phyloP scores from a whole-genome alignment of 2,888 invertebrate species.

The Lochmaea capreae region DNA sequence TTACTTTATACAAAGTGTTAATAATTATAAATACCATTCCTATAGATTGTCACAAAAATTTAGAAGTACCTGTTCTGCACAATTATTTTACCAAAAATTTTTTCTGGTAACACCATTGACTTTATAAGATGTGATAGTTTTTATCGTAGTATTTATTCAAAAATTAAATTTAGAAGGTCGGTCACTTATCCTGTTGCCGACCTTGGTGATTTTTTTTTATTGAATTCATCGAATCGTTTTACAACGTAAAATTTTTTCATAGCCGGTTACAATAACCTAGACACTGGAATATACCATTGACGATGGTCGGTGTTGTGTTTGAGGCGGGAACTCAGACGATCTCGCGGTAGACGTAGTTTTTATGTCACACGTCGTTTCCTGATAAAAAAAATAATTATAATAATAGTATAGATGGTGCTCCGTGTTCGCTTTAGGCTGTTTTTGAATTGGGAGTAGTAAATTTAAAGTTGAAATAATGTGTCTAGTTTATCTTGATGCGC shows the following conservation, averaged over 20 bases:
- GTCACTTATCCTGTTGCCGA: slow-evolving; percentile 15
- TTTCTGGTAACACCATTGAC: not conserved
- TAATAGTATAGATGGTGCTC: not conserved
- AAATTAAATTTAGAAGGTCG: slow-evolving; percentile 24
- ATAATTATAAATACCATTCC: too few relatives aligned
- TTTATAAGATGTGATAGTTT: not conserved
- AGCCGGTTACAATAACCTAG: slow-evolving; percentile 1
- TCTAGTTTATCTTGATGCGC: not conserved
- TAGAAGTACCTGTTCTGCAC: too few relatives aligned
- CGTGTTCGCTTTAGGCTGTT: not conserved
- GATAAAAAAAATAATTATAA: slow-evolving; percentile 1
- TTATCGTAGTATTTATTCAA: not conserved
- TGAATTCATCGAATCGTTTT: not conserved
- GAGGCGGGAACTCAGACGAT: not conserved
- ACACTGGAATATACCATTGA: slow-evolving; percentile 2
- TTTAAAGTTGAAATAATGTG: not conserved
- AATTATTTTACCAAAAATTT: too few relatives aligned
- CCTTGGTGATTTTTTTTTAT: slow-evolving; percentile 8
- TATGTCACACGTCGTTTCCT: not conserved
- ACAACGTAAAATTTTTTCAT: not conserved
- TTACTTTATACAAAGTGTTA: too few relatives aligned
- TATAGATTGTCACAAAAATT: too few relatives aligned
- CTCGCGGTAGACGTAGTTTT: not conserved
- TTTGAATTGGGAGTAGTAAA: too few relatives aligned
- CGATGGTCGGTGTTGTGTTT: not conserved